Evolutionary conservation across 2,888 invertebrate genomes (phyloP), one percentile per base, ranked within the genome.

Genomic region (Metacarcinus magister): DNA sequence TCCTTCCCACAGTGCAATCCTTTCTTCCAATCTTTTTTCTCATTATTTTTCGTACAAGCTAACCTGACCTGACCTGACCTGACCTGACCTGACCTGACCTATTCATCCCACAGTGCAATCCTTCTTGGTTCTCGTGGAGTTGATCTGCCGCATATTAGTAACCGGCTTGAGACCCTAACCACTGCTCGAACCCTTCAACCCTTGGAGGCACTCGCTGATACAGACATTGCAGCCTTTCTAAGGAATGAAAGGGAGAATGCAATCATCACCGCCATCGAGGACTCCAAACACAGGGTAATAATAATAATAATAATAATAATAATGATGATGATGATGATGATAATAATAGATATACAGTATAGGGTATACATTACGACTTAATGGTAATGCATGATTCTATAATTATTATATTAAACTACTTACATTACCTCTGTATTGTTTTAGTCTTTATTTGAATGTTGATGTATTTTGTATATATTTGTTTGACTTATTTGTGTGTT

Each of bases 201-300:
- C 10, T 97, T 98, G 90, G 98, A 98, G 96, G 99, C 99, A 0
- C 98, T 99, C 94, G 98, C 98, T 75, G 99, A 99, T 97, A 99
- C 99, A 32, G 99, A 99, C 97, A 98, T 99, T 97, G 98, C 98
- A 97, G 98, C 98, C 97, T 99, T 98, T 97, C 98, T 99, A 32
- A 98, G 98, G 97, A 99, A 99, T 98, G 99, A 99, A 98, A 98
- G 99, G 97, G 99, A 99, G 98, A 99, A 99, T 98, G 99, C 99
- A 0, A 98, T 99, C 97, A 98, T 99, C 28, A 98, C 99, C 5
- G 98, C 99, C 2, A 99, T 99, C 97, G 99, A 99, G 97, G 99
- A 99, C 97, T 99, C 99, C 39, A 98, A 99, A 97, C 98, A 98
- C 98, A 98, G 98, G 97, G 99, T 99, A 98, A 98, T 16, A n/a